Evolutionary conservation across 2,888 invertebrate species (phyloP), one percentile per base, ranked within the genome.

Genomic region (Lampropteryx suffumata): DNA sequence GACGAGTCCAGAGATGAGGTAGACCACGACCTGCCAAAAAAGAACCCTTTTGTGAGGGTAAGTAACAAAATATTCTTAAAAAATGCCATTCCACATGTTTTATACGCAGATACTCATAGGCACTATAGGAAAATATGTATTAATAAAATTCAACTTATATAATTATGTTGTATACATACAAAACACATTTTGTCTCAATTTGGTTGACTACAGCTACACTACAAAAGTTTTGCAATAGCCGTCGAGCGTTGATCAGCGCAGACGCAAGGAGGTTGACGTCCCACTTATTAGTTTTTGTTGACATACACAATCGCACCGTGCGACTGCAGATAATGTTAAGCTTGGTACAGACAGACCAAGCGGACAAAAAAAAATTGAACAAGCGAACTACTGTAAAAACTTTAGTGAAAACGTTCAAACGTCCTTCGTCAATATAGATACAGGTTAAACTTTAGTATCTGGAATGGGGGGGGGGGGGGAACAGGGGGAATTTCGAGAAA

Each of bases 1-100:
- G 85, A 87, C 2, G 86, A 88, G 63, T 76, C 85, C n/a, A 69
- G 82, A 40, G 88, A 88, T 45, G 87, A 86, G 62, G 86, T 89
- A 7, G 89, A 90, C 65, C 75, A 79, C 67, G 83, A 82, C 0
- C 65, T 89, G 60, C 87, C 89, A 24, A 84, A 85, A 79, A 84
- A 80, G 65, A 82, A 90, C 63, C 76, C 89, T 53, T 90, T 90
- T 60, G 82, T 88, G 8, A 76, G 89, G 80, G 89, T 90, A 61
- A 83, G 89, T 83, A 14, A 2, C 2, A 11, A 24, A 24, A 24
- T 24, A 3, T 17, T 17, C 17, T 17, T 4, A 17, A 17, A 17
- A 3, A 3, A 17, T 17, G 17, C 17, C 17, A 34, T 34, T 30
- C n/a, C n/a, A n/a, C n/a, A n/a, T n/a, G n/a, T n/a, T n/a, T n/a